Evolutionary conservation across 2,797 vertebrate genomes (phyloP), one percentile per base, ranked within the genome.

Genomic region (Oceanodroma leucorhoa): DNA sequence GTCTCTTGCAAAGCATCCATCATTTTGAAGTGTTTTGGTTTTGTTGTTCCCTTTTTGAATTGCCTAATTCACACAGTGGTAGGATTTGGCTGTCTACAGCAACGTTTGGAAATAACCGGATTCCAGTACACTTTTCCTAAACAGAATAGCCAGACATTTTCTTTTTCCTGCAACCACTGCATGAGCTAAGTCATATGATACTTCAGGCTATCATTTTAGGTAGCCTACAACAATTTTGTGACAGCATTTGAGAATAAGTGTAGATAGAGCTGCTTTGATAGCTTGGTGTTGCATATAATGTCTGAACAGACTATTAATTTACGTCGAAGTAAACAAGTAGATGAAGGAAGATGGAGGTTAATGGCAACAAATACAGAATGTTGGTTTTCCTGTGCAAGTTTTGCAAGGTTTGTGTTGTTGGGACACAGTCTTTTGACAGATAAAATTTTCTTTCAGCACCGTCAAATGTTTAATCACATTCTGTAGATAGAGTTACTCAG

Each of bases 381-480:
- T 48, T 96, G 45, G 6, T 65, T 57, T 55, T 81, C 67, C 45
- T 58, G 48, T 40, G 66, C 55, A 83, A 54, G 34, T 84, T 97
- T 95, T 91, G 50, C 65, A 93, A 89, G 54, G 40, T 88, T 89
- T 83, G 26, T 73, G 23, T 61, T 94, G 14, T 36, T 93, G 48
- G 58, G 40, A 60, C 62, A 55, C 61, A 29, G 36, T 75, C 77
- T 14, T 55, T 90, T 94, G 53, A 55, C 8, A 94, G 93, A 71
- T 26, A 73, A 22, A 46, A 66, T 93, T 92, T 92, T 51, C 88
- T 90, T 91, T 78, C 53, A 83, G 46, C 53, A 55, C 38, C 24
- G 22, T 89, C 65, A 93, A 95, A 95, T 92, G 46, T 95, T 96
- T 96, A 94, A 89, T 91, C 93, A 46, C 41, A 80, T 95, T 78